Percentiles rank a stretch among this genome's conserved stretches.
Conservation (phyloP, 2,113 vertebrate species). For the Chlorodrepanis virens region DNA sequence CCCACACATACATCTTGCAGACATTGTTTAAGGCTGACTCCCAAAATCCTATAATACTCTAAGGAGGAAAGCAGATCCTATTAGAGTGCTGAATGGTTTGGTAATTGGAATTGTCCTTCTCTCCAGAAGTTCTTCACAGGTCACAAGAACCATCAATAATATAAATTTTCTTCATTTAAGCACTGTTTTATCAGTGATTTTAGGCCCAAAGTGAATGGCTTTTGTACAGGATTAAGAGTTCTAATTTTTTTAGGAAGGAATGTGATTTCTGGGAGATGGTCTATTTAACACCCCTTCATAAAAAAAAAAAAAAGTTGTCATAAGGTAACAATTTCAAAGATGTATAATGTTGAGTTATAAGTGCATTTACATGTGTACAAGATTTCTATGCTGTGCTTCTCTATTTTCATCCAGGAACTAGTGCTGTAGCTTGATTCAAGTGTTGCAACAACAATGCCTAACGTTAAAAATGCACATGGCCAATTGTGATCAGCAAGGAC, state of each 20-base stretch:
- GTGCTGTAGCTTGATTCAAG: neutral
- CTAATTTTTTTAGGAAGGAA: neutral
- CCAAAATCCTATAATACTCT: neutral
- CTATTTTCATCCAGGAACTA: neutral
- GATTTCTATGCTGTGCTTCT: neutral
- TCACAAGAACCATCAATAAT: neutral
- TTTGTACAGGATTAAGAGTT: neutral
- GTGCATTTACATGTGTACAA: neutral
- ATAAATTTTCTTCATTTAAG: neutral
- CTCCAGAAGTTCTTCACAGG: neutral
- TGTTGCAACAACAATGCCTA: neutral
- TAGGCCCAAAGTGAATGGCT: neutral
- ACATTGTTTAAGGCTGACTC: neutral
- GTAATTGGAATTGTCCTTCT: conserved; percentile 2
- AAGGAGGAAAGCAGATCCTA: neutral
- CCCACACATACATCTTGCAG: conserved; percentile 3
- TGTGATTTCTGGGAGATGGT: neutral
- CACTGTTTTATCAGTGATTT: neutral
- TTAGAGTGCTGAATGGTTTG: neutral
- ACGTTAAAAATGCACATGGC: neutral
- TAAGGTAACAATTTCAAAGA: neutral
- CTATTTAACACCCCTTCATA: too few relatives aligned
- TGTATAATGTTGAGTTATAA: neutral
- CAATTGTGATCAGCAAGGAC: neutral
- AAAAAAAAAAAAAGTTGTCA: too few relatives aligned